Base-by-base conservation (phyloP, 2,113 vertebrate genomes). In the Callocephalon fimbriatum region DNA sequence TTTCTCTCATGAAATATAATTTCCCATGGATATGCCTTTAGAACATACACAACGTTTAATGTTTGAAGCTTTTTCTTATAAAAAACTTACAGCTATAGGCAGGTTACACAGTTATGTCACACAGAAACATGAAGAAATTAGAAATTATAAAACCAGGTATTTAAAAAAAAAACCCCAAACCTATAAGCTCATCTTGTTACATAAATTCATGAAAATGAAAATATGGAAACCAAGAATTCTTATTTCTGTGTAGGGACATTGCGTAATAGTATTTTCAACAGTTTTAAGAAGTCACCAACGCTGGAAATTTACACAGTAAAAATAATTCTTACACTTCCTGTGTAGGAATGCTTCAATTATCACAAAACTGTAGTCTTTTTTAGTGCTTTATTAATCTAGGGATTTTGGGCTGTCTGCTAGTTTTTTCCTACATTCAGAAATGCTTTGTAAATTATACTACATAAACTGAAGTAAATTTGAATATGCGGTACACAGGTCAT, bases 1-100 rank as follows among this genome's bases (percentile, higher is more conserved):
- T 86, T 94, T 84, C 58, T 88, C 44, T 38, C 16, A 68, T 78
- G 48, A 93, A 95, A 95, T 96, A 74, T 67, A 75, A 87, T 93
- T 97, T 90, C 93, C 85, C 80, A 8, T 68, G 88, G 35, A 72
- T 6, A 40, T 88, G 75, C 82, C 62, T 94, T 93, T 94, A 61
- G 85, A 95, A 82, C 80, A 84, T 61, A 80, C 63, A 93, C 90
- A 94, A 54, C 10, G 44, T 42, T 95, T 90, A 83, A 94, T 86
- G 58, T 92, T 56, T 83, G 78, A 31, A 78, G 62, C 91, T 94
- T 90, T 72, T 78, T 77, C 38, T 26, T 25, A 61, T 7, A 42
- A 63, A 67, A 53, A 76, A 18, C 21, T 62, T 71, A 63, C 3
- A 42, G 21, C 12, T 68, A 5, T 53, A 35, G 35, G 16, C 8